phyloP scores from a whole-genome alignment of 2,797 vertebrate species.

The Sebastes itinus region DNA sequence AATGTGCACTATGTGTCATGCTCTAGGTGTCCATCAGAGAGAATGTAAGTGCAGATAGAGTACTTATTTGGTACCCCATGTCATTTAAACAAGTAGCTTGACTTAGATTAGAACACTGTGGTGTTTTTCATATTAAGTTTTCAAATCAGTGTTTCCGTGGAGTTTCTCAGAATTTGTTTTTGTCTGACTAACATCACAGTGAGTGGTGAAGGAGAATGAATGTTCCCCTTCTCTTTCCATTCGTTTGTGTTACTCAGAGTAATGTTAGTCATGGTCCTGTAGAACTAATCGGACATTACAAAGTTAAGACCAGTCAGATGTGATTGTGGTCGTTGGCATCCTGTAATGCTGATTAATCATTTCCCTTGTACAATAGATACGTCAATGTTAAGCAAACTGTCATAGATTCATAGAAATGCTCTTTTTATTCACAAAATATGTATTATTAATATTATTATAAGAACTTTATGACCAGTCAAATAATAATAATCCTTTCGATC shows the following conservation, averaged over 20 bases:
- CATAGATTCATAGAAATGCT: neutral
- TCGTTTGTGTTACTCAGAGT: neutral
- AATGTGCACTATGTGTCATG: neutral
- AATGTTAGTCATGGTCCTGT: neutral
- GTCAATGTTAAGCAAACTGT: neutral
- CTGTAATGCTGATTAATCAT: neutral
- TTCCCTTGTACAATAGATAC: neutral
- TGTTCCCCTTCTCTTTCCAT: neutral
- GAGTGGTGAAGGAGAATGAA: neutral
- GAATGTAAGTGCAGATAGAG: slow-evolving; percentile 18
- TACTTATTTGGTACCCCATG: neutral
- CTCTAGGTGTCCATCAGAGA: slow-evolving; percentile 18
- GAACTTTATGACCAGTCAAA: neutral
- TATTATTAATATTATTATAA: neutral
- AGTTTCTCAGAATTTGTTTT: neutral
- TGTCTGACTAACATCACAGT: neutral
- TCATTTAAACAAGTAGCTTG: neutral
- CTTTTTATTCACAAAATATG: neutral
- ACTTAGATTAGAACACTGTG: neutral
- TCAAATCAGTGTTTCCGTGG: neutral
- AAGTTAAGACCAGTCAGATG: neutral
- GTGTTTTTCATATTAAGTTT: neutral
- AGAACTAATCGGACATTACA: neutral
- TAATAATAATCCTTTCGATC: neutral
- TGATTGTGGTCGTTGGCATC: neutral